Base-by-base conservation (phyloP, 2,888 invertebrate genomes). In the Nymphalis c-album region DNA sequence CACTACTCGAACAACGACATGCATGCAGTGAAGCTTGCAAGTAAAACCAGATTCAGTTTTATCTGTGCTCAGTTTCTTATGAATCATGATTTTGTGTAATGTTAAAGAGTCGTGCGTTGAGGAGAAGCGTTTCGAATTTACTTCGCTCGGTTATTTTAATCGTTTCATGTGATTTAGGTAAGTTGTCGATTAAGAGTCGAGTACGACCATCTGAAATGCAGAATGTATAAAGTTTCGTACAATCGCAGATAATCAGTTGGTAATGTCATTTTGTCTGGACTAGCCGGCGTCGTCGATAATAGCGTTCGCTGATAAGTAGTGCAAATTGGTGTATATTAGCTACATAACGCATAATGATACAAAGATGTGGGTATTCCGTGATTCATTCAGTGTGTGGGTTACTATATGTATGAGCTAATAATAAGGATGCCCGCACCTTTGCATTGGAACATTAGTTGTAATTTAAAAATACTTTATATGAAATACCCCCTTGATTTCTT, bases 121-220 rank as follows among this genome's bases (percentile, higher is more conserved):
- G 90, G 91, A 91, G 91, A 91, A 91, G 91, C 91, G 91, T 92
- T 91, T 91, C 91, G 91, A 92, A 92, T 92, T 92, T 92, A 92
- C 91, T 88, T 90, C 87, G 87, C 85, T 88, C 85, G 87, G 86
- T 86, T 73, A 82, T 81, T 80, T 78, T 80, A 78, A 84, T 82
- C 80, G 86, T 84, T 85, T 81, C 76, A 88, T 90, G 91, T 91
- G 90, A 88, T 85, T 86, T 80, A 83, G 85, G 89, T 90, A 88
- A 85, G 87, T 88, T 85, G 87, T 87, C 82, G 83, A 83, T 84
- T 81, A 76, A 85, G 88, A 88, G 88, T 90, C 85, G 82, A 88
- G 90, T 90, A 86, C 87, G 82, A 85, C 84, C 87, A 88, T 88
- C 87, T 88, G 89, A 84, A 86, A 90, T 90, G 90, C 90, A 85